Percentiles rank a stretch among this genome's conserved stretches.
Conservation (phyloP, 2,888 invertebrate genomes). For the Tineola bisselliella region DNA sequence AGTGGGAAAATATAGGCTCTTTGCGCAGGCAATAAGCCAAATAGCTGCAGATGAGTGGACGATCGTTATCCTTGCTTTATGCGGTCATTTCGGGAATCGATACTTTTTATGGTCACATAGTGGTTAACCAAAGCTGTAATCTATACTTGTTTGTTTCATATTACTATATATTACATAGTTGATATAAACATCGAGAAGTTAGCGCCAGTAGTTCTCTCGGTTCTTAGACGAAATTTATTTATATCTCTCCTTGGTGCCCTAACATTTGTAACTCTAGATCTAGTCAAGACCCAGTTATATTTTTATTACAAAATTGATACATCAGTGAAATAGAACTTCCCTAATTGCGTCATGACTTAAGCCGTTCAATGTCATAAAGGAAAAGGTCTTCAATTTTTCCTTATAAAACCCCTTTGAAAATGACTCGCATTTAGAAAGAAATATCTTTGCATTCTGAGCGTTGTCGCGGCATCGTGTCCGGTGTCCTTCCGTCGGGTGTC, state of each 20-base stretch:
- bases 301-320: background rate
- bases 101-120: constrained; percentile 5
- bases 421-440: constrained; percentile 54
- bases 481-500: constrained; percentile 32
- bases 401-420: constrained; percentile 55
- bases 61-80: constrained; percentile 35
- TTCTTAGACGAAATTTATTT: too few species aligned
- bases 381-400: constrained; percentile 52
- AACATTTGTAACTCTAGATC: too few species aligned
- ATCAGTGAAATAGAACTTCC: constrained; percentile 16
- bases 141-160: background rate
- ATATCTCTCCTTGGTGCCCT: too few species aligned
- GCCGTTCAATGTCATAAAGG: constrained; percentile 39
- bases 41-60: constrained; percentile 38
- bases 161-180: too few species aligned
- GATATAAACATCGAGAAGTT: background rate
- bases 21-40: constrained; percentile 29
- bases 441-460: constrained; percentile 60
- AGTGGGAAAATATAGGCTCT: constrained; percentile 37
- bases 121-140: background rate
- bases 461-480: constrained; percentile 43
- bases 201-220: too few species aligned
- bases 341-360: constrained; percentile 51
- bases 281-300: too few species aligned
- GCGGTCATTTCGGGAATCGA: constrained; percentile 25